phyloP scores from a whole-genome alignment of 2,113 vertebrate species.

The Myrmophylax atrothorax region DNA sequence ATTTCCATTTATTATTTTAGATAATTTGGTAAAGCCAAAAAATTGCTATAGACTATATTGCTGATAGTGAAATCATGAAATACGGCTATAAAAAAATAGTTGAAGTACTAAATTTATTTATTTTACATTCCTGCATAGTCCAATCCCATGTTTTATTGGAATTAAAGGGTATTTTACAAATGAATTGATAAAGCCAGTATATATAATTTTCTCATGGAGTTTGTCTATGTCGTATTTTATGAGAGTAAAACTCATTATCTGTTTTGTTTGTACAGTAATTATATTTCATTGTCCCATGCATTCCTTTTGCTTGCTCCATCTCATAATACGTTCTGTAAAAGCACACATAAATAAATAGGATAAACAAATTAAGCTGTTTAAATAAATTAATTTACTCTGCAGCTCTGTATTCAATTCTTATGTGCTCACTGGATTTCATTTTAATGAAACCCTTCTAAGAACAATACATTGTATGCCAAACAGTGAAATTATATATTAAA shows the following conservation, averaged over 20 bases:
- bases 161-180: slow-evolving; percentile 66
- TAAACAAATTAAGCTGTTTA: slow-evolving; percentile 83
- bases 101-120: slow-evolving; percentile 65
- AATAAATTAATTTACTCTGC: slow-evolving; percentile 81
- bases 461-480: slow-evolving; percentile 71
- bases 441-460: slow-evolving; percentile 80
- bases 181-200: slow-evolving; percentile 66
- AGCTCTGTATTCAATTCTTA: slow-evolving; percentile 77
- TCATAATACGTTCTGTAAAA: slow-evolving; percentile 72
- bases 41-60: slow-evolving; percentile 47
- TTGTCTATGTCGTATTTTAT: slow-evolving; percentile 53
- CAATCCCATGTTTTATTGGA: slow-evolving; percentile 30
- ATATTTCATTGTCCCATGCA: slow-evolving; percentile 63
- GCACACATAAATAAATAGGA: slow-evolving; percentile 76
- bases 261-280: slow-evolving; percentile 80
- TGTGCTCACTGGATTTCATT: slow-evolving; percentile 76
- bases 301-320: slow-evolving; percentile 67
- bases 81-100: slow-evolving; percentile 57
- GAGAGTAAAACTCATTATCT: slow-evolving; percentile 76
- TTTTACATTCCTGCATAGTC: slow-evolving; percentile 43
- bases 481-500: slow-evolving; percentile 76
- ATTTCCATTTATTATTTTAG: slow-evolving; percentile 69
- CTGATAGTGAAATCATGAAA: slow-evolving; percentile 61
- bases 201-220: slow-evolving; percentile 50
- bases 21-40: slow-evolving; percentile 64